Evolutionary conservation across 2,888 invertebrate species (phyloP).

Genomic region (Girardia tigrina): DNA sequence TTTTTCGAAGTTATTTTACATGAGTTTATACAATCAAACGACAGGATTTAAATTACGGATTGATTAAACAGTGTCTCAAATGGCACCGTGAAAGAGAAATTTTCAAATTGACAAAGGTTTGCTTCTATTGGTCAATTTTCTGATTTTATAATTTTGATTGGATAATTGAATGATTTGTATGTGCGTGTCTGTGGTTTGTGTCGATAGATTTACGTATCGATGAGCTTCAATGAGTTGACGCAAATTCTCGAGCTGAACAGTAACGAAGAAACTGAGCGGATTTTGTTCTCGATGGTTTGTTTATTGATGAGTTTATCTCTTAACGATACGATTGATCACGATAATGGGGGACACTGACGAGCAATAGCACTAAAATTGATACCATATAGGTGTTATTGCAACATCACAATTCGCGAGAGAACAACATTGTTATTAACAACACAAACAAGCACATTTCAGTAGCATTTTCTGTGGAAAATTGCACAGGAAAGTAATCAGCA

Average conservation of each 20-base stretch:
- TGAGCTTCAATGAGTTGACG: neutral
- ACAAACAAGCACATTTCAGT: too few species aligned
- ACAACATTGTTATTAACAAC: too few species aligned
- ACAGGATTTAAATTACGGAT: neutral
- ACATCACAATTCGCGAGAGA: too few species aligned
- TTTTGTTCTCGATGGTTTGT: neutral
- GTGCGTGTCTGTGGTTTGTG: neutral
- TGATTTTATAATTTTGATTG: neutral
- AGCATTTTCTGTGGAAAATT: too few species aligned
- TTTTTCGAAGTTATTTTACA: too few species aligned
- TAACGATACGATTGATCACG: too few species aligned
- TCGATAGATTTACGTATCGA: neutral
- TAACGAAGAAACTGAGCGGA: neutral
- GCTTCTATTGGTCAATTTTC: neutral
- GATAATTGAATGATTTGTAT: neutral
- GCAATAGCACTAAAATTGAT: too few species aligned
- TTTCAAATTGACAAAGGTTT: conserved; percentile 10
- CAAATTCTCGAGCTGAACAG: neutral
- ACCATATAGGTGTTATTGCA: too few species aligned
- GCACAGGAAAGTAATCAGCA: too few species aligned
- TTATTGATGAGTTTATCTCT: too few species aligned
- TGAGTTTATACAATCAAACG: too few species aligned
- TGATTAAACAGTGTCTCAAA: neutral
- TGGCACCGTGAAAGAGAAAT: conserved; percentile 17
- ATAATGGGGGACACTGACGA: too few species aligned